phyloP scores from a whole-genome alignment of 2,797 vertebrate genomes.

The Cossypha polioptera region DNA sequence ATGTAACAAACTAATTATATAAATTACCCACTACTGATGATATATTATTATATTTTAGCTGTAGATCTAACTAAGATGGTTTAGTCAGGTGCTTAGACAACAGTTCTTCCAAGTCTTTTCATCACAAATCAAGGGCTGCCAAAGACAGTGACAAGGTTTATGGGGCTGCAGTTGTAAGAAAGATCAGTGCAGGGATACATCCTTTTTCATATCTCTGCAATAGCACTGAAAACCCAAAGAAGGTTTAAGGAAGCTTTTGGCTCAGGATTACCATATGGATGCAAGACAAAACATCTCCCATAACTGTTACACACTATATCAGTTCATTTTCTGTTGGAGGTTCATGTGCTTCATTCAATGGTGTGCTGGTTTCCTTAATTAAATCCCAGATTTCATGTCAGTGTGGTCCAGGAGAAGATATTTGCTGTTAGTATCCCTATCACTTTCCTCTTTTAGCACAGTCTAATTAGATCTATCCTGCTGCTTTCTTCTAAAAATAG shows the following conservation, averaged over 20 bases:
- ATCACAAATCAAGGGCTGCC: neutral
- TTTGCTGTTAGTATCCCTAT: neutral
- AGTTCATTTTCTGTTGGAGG: neutral
- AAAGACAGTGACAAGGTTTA: neutral
- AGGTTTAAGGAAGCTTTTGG: neutral
- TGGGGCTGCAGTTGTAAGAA: neutral
- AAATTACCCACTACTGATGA: neutral
- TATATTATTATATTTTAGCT: neutral
- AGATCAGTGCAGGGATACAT: neutral
- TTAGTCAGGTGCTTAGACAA: neutral
- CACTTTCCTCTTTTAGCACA: neutral
- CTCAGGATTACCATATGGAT: neutral
- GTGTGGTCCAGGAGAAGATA: neutral
- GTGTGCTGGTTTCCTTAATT: neutral
- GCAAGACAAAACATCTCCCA: neutral
- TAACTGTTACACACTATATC: neutral
- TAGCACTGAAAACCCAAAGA: neutral
- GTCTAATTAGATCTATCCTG: neutral
- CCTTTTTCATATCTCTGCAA: neutral
- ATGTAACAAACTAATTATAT: neutral
- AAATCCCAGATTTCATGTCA: neutral
- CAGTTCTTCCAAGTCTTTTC: neutral
- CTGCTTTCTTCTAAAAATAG: neutral
- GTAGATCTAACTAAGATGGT: neutral
- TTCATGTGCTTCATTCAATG: neutral